Conservation (phyloP, 2,888 invertebrate species). For the Dioctria linearis region DNA sequence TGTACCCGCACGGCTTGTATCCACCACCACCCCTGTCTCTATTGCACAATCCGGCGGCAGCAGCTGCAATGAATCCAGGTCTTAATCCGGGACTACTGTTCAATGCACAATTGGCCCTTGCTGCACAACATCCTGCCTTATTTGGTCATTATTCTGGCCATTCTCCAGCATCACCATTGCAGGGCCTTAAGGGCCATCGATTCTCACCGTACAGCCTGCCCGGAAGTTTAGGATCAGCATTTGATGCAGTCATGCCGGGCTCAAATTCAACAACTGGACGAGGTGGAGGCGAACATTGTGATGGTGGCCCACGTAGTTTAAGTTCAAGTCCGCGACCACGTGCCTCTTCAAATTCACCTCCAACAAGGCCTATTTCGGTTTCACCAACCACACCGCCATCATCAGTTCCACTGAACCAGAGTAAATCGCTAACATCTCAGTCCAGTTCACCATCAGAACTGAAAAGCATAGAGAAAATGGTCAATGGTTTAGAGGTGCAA, state of each 20-base stretch:
- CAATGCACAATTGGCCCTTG: conserved; percentile 90
- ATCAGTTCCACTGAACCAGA: conserved; percentile 69
- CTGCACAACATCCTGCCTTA: conserved; percentile 87
- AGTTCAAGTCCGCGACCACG: conserved; percentile 70
- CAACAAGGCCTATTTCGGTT: conserved; percentile 72
- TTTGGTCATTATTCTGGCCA: conserved; percentile 80
- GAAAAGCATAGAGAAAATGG: conserved; percentile 98
- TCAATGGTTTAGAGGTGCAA: conserved; percentile 93
- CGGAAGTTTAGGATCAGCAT: conserved; percentile 85
- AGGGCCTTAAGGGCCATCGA: conserved; percentile 82
- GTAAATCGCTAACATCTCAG: conserved; percentile 69
- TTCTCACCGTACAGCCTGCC: conserved; percentile 93
- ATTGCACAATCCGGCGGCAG: conserved; percentile 76
- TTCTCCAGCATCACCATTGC: conserved; percentile 80
- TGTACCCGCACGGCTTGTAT: conserved; percentile 92
- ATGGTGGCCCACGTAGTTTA: conserved; percentile 69
- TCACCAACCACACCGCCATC: conserved; percentile 74
- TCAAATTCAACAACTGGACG: conserved; percentile 68
- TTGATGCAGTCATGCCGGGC: conserved; percentile 90
- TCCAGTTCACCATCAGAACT: conserved; percentile 78
- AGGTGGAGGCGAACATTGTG: conserved; percentile 60
- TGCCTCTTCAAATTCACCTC: conserved; percentile 70
- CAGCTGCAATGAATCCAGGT: conserved; percentile 73
- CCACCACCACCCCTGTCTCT: conserved; percentile 82
- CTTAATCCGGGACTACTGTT: conserved; percentile 89